These are phyloP conservation scores for Thumatha senex DNA, from an alignment of 2,888 invertebrate species.

Conservation along the genomic window DNA sequence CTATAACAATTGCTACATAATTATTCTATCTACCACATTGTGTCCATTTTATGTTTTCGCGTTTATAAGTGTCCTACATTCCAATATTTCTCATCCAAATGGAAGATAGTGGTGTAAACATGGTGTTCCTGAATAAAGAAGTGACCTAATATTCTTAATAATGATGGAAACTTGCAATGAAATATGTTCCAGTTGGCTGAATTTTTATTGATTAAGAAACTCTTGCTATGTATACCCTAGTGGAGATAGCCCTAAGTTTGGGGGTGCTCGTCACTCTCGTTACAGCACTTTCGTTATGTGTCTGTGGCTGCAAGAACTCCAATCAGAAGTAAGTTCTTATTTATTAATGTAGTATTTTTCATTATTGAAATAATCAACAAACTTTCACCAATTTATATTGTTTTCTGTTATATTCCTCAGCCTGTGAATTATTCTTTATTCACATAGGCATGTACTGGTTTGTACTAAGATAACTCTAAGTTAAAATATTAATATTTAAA, in stretches of 20 bases:
- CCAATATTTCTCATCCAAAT: constrained; percentile 68
- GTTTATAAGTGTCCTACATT: constrained; percentile 70
- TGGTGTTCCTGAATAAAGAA: constrained; percentile 62
- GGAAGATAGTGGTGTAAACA: constrained; percentile 72
- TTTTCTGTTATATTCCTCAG: no score
- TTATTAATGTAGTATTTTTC: neutral
- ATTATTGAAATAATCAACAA: neutral
- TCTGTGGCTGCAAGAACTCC: constrained; percentile 89
- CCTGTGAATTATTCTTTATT: no score
- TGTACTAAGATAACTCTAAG: no score
- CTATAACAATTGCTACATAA: no score
- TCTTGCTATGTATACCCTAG: constrained; percentile 72
- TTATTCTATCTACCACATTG: no score
- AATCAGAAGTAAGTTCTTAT: constrained; percentile 86
- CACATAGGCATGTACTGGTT: no score
- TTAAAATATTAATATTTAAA: no score
- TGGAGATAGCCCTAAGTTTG: constrained; percentile 72
- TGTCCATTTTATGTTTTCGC: constrained; percentile 39
- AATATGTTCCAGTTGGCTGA: constrained; percentile 32
- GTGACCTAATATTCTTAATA: constrained; percentile 57
- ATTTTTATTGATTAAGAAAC: constrained; percentile 53
- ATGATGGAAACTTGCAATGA: constrained; percentile 56
- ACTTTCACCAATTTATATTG: neutral
- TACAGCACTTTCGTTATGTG: constrained; percentile 85
- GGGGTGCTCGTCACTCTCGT: constrained; percentile 74